These are phyloP conservation scores for Limnephilus lunatus DNA, from an alignment of 2,888 invertebrate genomes.

Conservation along the genomic window DNA sequence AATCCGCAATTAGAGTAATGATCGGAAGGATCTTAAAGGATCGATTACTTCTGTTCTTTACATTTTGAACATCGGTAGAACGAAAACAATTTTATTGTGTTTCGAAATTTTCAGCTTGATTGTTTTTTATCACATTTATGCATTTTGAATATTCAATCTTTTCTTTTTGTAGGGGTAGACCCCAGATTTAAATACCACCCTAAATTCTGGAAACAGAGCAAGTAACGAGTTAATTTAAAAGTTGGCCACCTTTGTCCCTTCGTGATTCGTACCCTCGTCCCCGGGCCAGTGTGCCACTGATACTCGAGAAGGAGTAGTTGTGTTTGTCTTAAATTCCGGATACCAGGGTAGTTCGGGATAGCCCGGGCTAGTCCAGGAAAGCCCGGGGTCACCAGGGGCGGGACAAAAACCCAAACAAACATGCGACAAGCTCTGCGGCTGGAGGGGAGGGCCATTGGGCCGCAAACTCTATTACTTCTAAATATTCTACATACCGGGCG, in stretches of 20 bases:
- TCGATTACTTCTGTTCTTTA: too few species aligned
- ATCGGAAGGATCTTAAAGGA: too few species aligned
- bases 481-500: slow-evolving; percentile 9
- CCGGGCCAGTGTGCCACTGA: neutral
- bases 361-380: neutral
- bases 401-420: slow-evolving; percentile 10
- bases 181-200: neutral
- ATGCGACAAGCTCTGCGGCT: neutral
- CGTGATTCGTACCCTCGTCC: slow-evolving; percentile 3
- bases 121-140: too few species aligned
- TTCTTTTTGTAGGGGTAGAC: neutral
- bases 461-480: slow-evolving; percentile 15
- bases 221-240: slow-evolving; percentile 23
- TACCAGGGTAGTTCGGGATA: neutral
- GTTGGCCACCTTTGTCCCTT: slow-evolving; percentile 28
- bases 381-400: neutral
- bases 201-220: neutral
- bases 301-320: neutral
- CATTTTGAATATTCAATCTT: too few species aligned
- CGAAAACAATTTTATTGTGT: neutral
- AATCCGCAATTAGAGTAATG: too few species aligned
- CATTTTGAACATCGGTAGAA: neutral
- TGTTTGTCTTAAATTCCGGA: slow-evolving; percentile 22
- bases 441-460: neutral
- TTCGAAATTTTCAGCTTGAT: too few species aligned